Conservation (phyloP, 92 coral and sea anemone genomes). For the Phymanthus crucifer region DNA sequence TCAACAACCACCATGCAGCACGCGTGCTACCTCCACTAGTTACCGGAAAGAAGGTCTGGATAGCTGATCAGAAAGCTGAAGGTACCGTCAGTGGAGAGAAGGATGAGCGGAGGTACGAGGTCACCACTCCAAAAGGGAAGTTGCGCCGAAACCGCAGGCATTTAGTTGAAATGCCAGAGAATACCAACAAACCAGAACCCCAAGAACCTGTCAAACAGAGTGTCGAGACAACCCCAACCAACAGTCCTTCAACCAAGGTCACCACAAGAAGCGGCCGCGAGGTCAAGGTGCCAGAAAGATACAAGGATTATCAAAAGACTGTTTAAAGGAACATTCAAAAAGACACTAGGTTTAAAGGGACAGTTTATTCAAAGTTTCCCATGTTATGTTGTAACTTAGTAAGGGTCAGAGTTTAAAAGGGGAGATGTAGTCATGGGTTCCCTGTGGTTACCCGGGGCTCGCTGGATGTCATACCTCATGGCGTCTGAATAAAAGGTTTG, state of each 20-base stretch:
- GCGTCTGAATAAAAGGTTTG: no score
- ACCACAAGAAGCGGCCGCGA: no score
- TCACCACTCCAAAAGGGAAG: no score
- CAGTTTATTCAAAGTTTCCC: no score
- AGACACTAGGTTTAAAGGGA: background rate
- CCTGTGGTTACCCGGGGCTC: no score
- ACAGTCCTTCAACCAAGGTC: background rate
- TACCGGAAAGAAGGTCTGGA: conserved; percentile 36
- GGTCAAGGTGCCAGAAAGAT: no score
- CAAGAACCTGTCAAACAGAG: background rate
- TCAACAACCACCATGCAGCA: conserved; percentile 17
- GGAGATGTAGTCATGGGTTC: background rate
- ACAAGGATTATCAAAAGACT: no score
- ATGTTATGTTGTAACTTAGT: background rate
- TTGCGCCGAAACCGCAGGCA: no score
- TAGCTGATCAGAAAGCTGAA: conserved; percentile 35
- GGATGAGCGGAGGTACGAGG: no score
- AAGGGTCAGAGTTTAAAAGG: background rate
- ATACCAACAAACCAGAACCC: background rate
- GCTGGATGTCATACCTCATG: no score
- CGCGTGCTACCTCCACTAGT: conserved; percentile 24
- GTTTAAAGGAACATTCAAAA: background rate
- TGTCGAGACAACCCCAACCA: background rate
- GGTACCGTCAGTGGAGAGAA: conserved; percentile 27
- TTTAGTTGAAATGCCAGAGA: conserved; percentile 1